Base-by-base conservation (phyloP, 2,888 invertebrate genomes). In the Oegoconia quadripuncta region DNA sequence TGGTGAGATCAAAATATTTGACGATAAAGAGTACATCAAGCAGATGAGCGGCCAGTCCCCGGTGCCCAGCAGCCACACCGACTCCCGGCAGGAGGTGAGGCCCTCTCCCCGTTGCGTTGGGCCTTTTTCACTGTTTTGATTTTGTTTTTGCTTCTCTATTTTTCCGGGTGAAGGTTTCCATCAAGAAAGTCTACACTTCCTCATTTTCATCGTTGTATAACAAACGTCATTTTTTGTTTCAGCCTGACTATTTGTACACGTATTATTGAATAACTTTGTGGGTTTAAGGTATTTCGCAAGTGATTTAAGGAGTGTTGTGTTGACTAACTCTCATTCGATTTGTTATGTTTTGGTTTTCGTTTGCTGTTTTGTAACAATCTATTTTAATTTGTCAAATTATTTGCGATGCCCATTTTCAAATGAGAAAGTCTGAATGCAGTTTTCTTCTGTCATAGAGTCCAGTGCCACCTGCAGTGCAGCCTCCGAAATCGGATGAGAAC, bases 1-100 rank as follows among this genome's bases (percentile, higher is more conserved):
- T 46, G 97, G 97, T 32, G 95, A 96, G 56, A 94, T 95, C 86
- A 97, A 96, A 89, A 97, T 97, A 69, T 96, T 96, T 79, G 95
- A 96, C 74, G 96, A 96, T 84, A 95, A 94, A 88, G 94, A 94
- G 49, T 96, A 96, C 89, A 90, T 96, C 76, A 94, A 93, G 87
- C 95, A 96, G 88, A 90, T 89, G 72, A 89, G 62, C 41, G 86
- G 79, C 14, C 72, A 70, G 37, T 81, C 87, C 13, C 80, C 87
- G 41, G 59, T 77, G 39, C 82, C 82, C 11, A 72, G 72, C 51
- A 78, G 77, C 48, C 69, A 63, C 50, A 70, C 67, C 42, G 73
- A 77, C 35, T 87, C 88, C 26, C 74, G 82, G 43, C 86, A 87
- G 74, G 88, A 88, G 88, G 88, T 88, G 83, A 84, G 81, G 68